These are phyloP conservation scores for Sceloporus tristichus DNA, from an alignment of 2,113 vertebrate genomes.

Conservation along the genomic window DNA sequence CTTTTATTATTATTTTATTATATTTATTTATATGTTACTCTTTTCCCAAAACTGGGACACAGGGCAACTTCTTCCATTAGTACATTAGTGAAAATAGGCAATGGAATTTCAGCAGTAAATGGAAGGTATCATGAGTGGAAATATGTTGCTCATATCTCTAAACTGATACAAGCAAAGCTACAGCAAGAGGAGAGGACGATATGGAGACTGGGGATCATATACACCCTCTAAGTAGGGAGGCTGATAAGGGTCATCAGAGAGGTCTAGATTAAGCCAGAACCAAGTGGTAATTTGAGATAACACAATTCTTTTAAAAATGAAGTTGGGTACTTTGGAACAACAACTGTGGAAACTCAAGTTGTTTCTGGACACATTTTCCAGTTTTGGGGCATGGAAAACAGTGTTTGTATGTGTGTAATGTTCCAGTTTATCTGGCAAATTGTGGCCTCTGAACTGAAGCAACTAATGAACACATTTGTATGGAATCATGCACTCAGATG, in stretches of 20 bases:
- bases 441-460: not conserved
- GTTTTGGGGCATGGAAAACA: not conserved
- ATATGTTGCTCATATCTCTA: slow-evolving; percentile 41
- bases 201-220: not conserved
- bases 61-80: slow-evolving; percentile 9
- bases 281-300: slow-evolving; percentile 49
- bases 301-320: not conserved
- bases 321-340: slow-evolving; percentile 28
- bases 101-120: not conserved
- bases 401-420: no score
- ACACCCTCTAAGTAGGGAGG: not conserved
- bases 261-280: slow-evolving; percentile 51
- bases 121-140: slow-evolving; percentile 57
- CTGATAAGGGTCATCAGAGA: slow-evolving; percentile 38
- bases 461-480: no score
- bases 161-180: slow-evolving; percentile 34
- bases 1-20: not conserved
- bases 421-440: not conserved
- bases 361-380: slow-evolving; percentile 28
- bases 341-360: slow-evolving; percentile 54
- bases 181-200: slow-evolving; percentile 47
- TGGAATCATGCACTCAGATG: not conserved
- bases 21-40: no score
- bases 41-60: no score
- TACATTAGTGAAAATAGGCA: not conserved